These are phyloP conservation scores for Lytechinus variegatus DNA, from an alignment of 35 echinoderm and acorn worm genomes.

Conservation along the genomic window DNA sequence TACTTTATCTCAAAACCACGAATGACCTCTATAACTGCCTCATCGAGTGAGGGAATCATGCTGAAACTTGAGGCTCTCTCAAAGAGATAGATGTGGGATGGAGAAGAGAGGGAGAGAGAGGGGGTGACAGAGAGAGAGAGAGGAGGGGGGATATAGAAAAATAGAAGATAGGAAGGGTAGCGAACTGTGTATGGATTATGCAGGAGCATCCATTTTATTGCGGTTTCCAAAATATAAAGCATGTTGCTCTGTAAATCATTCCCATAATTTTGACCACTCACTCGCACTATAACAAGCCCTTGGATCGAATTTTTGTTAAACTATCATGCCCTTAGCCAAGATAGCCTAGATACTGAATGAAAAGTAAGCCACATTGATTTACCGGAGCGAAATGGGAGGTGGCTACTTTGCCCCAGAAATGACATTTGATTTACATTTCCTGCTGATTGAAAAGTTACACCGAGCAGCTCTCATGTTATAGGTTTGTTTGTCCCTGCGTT, in stretches of 20 bases:
- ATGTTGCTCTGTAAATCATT: background rate
- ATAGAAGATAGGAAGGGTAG: background rate
- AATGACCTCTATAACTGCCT: too few species aligned
- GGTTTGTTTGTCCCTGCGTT: background rate
- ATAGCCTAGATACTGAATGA: background rate
- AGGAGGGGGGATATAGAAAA: background rate
- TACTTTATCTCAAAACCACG: too few species aligned
- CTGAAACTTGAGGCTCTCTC: too few species aligned
- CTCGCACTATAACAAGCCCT: background rate
- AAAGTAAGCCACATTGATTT: background rate
- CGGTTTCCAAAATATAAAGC: background rate
- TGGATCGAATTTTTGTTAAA: background rate
- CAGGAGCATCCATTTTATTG: background rate
- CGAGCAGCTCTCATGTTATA: background rate
- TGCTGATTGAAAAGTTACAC: background rate
- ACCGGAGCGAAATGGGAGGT: background rate
- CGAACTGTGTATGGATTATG: background rate
- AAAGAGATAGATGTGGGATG: too few species aligned
- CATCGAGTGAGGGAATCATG: too few species aligned
- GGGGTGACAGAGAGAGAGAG: too few species aligned
- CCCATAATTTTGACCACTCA: background rate
- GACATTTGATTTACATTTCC: background rate
- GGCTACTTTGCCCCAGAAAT: background rate
- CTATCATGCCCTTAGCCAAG: background rate
- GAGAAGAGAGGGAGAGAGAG: too few species aligned